Base-by-base conservation (phyloP, 2,888 invertebrate genomes). In the Meteorus cinctellus region DNA sequence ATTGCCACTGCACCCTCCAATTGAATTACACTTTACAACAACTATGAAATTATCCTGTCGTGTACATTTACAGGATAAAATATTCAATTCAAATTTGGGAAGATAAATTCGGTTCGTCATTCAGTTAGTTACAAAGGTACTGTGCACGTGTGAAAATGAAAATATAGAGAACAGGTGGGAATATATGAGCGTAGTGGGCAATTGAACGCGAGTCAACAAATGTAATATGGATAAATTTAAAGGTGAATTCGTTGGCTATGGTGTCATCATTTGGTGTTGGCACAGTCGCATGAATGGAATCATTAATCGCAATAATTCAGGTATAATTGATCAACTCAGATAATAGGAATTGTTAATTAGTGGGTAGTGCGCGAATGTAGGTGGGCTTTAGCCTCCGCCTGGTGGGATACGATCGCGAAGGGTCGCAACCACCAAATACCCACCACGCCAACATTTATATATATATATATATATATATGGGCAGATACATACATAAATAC, bases 281-380 rank as follows among this genome's bases (percentile, higher is more conserved):
- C 36, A 55, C 48, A 51, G 62, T 62, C 65, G 36, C 67, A 59
- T 60, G 59, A 41, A 67, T 70, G 65, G 77, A 77, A 82, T 82
- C 81, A 80, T 79, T 76, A 77, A 76, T 80, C 77, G 63, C 83
- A 83, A 84, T 84, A 84, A 84, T 84, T 83, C 81, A 81, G 78
- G 82, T 83, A 84, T 83, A 84, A 84, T 83, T 84, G 82, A 84
- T 82, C 83, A 77, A 79, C 77, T 81, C 78, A 80, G 79, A 78
- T 84, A 84, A 84, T 82, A 84, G 82, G 79, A 78, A 79, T 81
- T 82, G 84, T 84, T 84, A 84, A 84, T 84, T 84, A 84, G 82
- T 75, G 80, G 78, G 77, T 73, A 69, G 78, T 76, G 69, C 69
- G 69, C 55, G 70, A 55, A 19, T 55, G 41, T 45, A 72, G 45